phyloP scores from a whole-genome alignment of 2,888 invertebrate species.

The Andrena trimmerana region DNA sequence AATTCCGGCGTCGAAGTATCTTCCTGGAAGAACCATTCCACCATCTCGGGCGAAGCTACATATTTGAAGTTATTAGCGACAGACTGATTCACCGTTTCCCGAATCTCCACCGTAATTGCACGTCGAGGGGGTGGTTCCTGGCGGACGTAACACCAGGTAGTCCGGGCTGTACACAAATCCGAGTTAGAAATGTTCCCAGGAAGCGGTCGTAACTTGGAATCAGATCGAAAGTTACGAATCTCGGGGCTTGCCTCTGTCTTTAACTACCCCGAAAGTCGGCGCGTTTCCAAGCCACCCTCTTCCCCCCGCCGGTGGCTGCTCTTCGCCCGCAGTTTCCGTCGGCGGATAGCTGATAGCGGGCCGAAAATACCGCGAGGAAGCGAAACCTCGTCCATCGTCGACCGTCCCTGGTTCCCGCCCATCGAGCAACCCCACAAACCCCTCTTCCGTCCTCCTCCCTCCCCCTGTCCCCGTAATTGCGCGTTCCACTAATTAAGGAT shows the following conservation, averaged over 20 bases:
- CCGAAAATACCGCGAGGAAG: constrained; percentile 35
- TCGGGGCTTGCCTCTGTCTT: constrained; percentile 52
- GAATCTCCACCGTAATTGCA: constrained; percentile 23
- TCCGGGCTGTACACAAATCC: constrained; percentile 30
- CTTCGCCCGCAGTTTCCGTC: constrained; percentile 43
- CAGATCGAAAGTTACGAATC: constrained; percentile 75
- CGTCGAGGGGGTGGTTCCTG: neutral
- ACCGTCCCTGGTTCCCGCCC: constrained; percentile 15
- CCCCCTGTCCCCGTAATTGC: constrained; percentile 66
- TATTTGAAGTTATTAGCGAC: constrained; percentile 30
- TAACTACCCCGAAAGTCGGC: constrained; percentile 61
- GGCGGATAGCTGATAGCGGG: constrained; percentile 38
- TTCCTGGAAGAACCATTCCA: no score
- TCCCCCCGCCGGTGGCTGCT: constrained; percentile 7
- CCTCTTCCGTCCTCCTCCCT: neutral
- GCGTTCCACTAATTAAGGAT: constrained; percentile 76
- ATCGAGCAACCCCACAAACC: neutral
- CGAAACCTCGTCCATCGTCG: constrained; percentile 50
- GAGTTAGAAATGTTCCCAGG: constrained; percentile 45
- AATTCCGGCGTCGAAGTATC: neutral
- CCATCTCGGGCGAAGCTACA: neutral
- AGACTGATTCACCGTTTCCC: neutral
- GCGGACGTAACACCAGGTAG: neutral
- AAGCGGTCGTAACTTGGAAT: constrained; percentile 62
- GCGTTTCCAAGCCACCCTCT: constrained; percentile 40